Evolutionary conservation across 2,888 invertebrate species (phyloP), one percentile per base, ranked within the genome.

Genomic region (Odiellus spinosus): DNA sequence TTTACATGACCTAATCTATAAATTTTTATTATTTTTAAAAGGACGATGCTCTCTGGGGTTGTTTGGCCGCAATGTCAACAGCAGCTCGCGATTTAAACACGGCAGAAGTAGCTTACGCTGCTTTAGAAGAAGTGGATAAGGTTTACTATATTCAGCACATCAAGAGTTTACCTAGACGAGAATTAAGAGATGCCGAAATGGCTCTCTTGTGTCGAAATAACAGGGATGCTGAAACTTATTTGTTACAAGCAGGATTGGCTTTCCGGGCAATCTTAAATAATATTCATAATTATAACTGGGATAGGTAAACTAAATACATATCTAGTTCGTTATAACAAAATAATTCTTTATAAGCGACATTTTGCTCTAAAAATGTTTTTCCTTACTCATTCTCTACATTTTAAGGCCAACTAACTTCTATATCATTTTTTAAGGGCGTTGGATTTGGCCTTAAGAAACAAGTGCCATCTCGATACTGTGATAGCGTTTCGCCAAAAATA

Each of bases 101-200:
- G 5, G 91, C 95, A 14, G 95, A 96, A 69, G 85, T 93, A 61
- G 88, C 93, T 0, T 98, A 88, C 64, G 84, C 91, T 8, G 82
- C 84, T 10, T 80, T 90, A n/a, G 74, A 80, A 58, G 79, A 85
- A 67, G 52, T 75, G 48, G 82, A 87, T 59, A 86, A 87, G 75
- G 86, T 88, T 1, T 76, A 77, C 59, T 87, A 83, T 59, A 59
- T 71, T 68, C 53, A 55, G 20, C 61, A 64, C 46, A 66, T 69
- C 43, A 64, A 66, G 55, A 62, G 65, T 40, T 57, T 67, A 14
- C 63, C 66, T 2, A 56, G 59, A n/a, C 65, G 66, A 51, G 68
- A 69, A 46, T 46, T 53, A 11, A 72, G 76, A 59, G 71, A 74
- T 56, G 79, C 81, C 1, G 76, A 77, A 61, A 74, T 77, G 67